Percentiles rank a stretch among this genome's conserved stretches.
Evolutionary conservation across 2,113 vertebrate genomes (phyloP).

Genomic region (Electrona antarctica): DNA sequence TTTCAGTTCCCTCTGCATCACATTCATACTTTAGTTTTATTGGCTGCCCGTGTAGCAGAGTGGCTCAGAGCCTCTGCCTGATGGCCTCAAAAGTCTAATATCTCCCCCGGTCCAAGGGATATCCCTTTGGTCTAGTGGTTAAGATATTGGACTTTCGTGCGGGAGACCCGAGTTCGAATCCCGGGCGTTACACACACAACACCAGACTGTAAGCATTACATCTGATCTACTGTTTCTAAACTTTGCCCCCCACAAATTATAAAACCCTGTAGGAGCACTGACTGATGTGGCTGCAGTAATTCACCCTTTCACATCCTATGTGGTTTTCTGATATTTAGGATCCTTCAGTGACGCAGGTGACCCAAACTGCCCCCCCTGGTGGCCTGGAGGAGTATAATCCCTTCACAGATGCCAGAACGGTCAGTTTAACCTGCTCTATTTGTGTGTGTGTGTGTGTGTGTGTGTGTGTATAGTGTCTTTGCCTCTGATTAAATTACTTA

Average conservation of each 20-base stretch:
- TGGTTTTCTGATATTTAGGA: conserved; percentile 79
- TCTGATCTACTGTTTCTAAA: background rate
- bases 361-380: conserved; percentile 88
- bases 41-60: background rate
- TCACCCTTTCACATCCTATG: background rate
- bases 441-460: conserved; percentile 19
- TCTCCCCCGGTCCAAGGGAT: background rate
- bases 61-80: too few species aligned
- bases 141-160: too few species aligned
- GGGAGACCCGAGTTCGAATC: too few species aligned
- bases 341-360: conserved; percentile 98
- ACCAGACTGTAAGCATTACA: background rate
- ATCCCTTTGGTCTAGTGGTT: too few species aligned
- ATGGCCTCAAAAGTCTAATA: too few species aligned
- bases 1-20: background rate
- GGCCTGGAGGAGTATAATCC: conserved; percentile 97
- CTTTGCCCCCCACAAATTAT: background rate
- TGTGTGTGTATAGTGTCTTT: conserved; percentile 14
- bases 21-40: background rate
- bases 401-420: conserved; percentile 95
- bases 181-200: background rate
- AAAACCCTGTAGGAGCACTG: too few species aligned
- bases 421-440: conserved; percentile 71
- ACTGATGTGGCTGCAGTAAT: conserved; percentile 9
- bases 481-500: conserved; percentile 42